Evolutionary conservation across 2,113 vertebrate genomes (phyloP), one percentile per base, ranked within the genome.

Genomic region (Brachyistius frenatus): DNA sequence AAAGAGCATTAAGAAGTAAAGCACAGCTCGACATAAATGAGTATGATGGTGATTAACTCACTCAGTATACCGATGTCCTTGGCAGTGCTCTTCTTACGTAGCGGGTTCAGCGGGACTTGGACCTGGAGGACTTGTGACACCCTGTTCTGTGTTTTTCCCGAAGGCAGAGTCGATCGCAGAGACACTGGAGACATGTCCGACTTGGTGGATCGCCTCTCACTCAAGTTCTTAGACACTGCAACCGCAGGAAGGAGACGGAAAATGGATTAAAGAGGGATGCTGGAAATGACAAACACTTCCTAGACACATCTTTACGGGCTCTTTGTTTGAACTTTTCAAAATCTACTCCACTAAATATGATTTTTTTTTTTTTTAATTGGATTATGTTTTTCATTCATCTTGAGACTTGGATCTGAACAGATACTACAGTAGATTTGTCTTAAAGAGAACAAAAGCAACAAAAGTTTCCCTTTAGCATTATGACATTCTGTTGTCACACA

Each of bases 61-160:
- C 98, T 95, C 14, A 95, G 78, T 1, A 72, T 32, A 0, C 93
- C 89, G 0, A 94, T 91, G 74, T 99, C 97, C 87, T 96, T 98
- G 30, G 95, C 80, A n/a, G 92, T 91, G 63, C 95, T 97, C 92
- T 97, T 99, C 91, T 97, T 98, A 63, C 97, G 93, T 2, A 96
- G 92, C 1, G 97, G 97, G 81, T 98, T 95, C 58, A 99, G 93
- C 66, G 97, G 97, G 71, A 99, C 97, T 52, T 96, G 95, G 30
- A 97, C 96, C 84, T 97, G 98, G 0, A 99, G 96, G 23, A 97
- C 97, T 92, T 98, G 97, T 63, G 97, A 99, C 70, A 96, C 96
- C 81, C 97, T 89, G 93, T 97, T 97, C 35, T 98, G 96, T n/a
- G 94, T 73, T 92, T 96, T 97, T 23, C 93, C 72, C 0, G 92